These are phyloP conservation scores for Parnassius orleans DNA, from an alignment of 2,888 invertebrate genomes.

Conservation along the genomic window DNA sequence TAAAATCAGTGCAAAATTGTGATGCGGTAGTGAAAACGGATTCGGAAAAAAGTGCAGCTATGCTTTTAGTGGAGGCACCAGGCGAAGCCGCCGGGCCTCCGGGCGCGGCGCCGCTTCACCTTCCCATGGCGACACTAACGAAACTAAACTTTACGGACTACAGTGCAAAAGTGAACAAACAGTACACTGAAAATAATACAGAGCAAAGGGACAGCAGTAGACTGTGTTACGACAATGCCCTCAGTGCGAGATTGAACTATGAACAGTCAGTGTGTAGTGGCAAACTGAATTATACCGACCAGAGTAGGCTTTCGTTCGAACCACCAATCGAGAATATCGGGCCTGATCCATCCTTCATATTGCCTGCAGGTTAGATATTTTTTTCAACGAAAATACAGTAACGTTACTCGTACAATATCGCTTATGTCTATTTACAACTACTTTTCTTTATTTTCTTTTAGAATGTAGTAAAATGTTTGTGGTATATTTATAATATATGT, in stretches of 20 bases:
- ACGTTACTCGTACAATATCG: too few relatives aligned
- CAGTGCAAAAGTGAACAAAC: slow-evolving; percentile 71
- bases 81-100: slow-evolving; percentile 86
- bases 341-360: slow-evolving; percentile 58
- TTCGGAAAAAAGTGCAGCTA: slow-evolving; percentile 79
- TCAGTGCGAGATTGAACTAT: slow-evolving; percentile 63
- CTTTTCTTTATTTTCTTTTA: background rate
- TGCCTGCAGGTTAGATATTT: slow-evolving; percentile 57
- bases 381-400: background rate
- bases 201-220: slow-evolving; percentile 60
- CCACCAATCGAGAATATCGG: slow-evolving; percentile 63
- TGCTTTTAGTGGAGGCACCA: slow-evolving; percentile 89
- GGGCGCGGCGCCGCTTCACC: slow-evolving; percentile 68
- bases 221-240: slow-evolving; percentile 64
- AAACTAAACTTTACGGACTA: slow-evolving; percentile 75
- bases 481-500: too few relatives aligned
- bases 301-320: slow-evolving; percentile 64
- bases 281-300: slow-evolving; percentile 65
- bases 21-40: slow-evolving; percentile 50
- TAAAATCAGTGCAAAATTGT: slow-evolving; percentile 57
- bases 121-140: slow-evolving; percentile 71
- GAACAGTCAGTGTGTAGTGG: slow-evolving; percentile 60
- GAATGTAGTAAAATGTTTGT: too few relatives aligned
- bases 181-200: slow-evolving; percentile 50
- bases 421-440: background rate